Evolutionary conservation across 2,113 vertebrate species (phyloP).

Genomic region (Mohoua ochrocephala): DNA sequence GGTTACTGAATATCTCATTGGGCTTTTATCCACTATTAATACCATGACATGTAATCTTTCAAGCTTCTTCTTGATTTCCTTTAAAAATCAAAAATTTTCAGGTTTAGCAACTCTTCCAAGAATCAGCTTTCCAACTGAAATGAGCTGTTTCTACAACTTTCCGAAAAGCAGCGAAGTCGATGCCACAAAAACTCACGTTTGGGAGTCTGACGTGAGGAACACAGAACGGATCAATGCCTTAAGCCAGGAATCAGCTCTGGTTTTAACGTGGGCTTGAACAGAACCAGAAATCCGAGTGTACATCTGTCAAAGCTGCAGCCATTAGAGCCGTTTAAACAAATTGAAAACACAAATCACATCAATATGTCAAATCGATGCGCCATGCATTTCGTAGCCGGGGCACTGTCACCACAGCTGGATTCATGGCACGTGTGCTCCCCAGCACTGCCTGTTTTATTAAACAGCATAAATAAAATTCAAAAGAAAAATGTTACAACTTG

Average conservation of each 20-base stretch:
- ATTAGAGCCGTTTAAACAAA: constrained; percentile 50
- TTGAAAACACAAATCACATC: constrained; percentile 31
- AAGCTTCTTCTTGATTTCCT: neutral
- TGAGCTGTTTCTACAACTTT: neutral
- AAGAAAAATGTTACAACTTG: neutral
- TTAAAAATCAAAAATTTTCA: neutral
- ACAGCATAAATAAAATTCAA: constrained; percentile 16
- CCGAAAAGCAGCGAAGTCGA: neutral
- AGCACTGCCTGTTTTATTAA: constrained; percentile 17
- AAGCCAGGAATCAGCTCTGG: neutral
- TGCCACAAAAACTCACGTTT: neutral
- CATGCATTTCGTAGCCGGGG: neutral
- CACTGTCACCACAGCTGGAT: neutral
- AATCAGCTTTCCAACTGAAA: neutral
- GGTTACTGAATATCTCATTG: neutral
- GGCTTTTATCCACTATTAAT: neutral
- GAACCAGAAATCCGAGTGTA: neutral
- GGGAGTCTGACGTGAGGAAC: accelerated
- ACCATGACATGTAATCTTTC: neutral
- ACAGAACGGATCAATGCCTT: neutral
- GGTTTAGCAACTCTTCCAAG: neutral
- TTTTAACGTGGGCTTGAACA: neutral
- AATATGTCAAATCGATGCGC: neutral
- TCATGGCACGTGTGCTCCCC: neutral
- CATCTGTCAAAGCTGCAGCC: neutral